Evolutionary conservation across 1,140 invertebrate genomes (phyloP).

Genomic region (Aricia agestis): DNA sequence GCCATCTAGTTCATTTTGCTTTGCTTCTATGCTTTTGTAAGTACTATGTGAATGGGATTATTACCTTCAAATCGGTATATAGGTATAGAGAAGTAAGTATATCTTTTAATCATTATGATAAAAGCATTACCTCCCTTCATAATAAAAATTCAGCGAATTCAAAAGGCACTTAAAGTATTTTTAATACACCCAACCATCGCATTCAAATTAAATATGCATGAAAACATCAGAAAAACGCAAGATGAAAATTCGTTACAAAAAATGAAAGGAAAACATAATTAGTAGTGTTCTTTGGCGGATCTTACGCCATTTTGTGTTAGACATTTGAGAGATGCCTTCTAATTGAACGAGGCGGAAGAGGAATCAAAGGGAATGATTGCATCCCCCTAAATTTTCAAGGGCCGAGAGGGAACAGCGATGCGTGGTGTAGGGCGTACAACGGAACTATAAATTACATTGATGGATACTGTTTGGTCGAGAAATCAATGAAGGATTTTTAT

Average conservation of each 20-base stretch:
- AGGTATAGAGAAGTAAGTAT: too few relatives aligned
- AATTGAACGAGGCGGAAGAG: slow-evolving; percentile 72
- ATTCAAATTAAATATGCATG: slow-evolving; percentile 30
- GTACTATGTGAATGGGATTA: too few relatives aligned
- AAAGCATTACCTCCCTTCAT: neutral
- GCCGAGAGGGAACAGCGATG: slow-evolving; percentile 55
- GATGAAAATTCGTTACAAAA: slow-evolving; percentile 28
- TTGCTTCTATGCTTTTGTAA: too few relatives aligned
- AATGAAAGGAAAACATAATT: slow-evolving; percentile 41
- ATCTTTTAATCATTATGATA: neutral
- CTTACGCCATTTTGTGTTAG: slow-evolving; percentile 49
- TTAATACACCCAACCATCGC: neutral
- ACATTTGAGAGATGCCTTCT: slow-evolving; percentile 62
- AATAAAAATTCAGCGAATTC: neutral
- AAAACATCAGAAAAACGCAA: slow-evolving; percentile 28
- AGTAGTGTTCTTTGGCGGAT: slow-evolving; percentile 40
- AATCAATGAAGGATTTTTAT: slow-evolving; percentile 20
- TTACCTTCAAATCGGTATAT: too few relatives aligned
- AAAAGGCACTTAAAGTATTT: neutral
- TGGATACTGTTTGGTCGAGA: slow-evolving; percentile 26
- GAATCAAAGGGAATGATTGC: slow-evolving; percentile 74
- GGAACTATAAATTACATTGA: slow-evolving; percentile 20
- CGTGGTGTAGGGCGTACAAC: slow-evolving; percentile 52
- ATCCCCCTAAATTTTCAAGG: slow-evolving; percentile 60
- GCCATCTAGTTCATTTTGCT: too few relatives aligned